Evolutionary conservation across 2,888 invertebrate genomes (phyloP).

Genomic region (Arctia plantaginis): DNA sequence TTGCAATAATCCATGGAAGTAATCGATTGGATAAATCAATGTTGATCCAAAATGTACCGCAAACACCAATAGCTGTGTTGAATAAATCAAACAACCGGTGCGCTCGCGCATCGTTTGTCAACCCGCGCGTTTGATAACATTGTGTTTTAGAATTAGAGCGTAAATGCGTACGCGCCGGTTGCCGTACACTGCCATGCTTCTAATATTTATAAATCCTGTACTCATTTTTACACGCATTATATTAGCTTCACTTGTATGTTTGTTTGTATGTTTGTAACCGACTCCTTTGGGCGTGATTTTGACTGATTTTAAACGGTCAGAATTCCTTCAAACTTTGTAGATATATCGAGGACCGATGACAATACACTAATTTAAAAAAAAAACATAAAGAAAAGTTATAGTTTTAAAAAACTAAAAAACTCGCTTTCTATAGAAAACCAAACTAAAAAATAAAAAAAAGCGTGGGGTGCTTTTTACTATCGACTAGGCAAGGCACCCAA

Average conservation of each 20-base stretch:
- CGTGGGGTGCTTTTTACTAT: too few relatives aligned
- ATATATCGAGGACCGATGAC: too few relatives aligned
- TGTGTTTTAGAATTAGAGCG: constrained; percentile 72
- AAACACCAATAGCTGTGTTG: constrained; percentile 28
- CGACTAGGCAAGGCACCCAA: too few relatives aligned
- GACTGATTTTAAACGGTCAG: too few relatives aligned
- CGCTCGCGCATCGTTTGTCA: constrained; percentile 52
- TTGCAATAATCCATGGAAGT: background rate
- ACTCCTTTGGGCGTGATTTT: too few relatives aligned
- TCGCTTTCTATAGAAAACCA: too few relatives aligned
- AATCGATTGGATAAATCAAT: background rate
- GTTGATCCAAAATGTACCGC: background rate
- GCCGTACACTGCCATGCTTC: constrained; percentile 20
- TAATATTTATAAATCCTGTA: constrained; percentile 38
- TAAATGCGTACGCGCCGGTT: constrained; percentile 52
- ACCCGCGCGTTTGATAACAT: constrained; percentile 58
- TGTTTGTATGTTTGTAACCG: too few relatives aligned
- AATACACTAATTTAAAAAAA: too few relatives aligned
- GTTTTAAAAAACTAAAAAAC: too few relatives aligned
- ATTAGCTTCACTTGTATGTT: too few relatives aligned
- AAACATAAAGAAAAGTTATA: too few relatives aligned
- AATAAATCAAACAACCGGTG: constrained; percentile 45
- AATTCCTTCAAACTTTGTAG: constrained; percentile 24
- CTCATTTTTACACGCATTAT: constrained; percentile 26
- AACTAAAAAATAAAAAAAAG: too few relatives aligned